A percentile compares a stretch with the other conserved stretches of the same genome.
phyloP scores from a whole-genome alignment of 2,113 vertebrate genomes.

The Ammodytes dubius region DNA sequence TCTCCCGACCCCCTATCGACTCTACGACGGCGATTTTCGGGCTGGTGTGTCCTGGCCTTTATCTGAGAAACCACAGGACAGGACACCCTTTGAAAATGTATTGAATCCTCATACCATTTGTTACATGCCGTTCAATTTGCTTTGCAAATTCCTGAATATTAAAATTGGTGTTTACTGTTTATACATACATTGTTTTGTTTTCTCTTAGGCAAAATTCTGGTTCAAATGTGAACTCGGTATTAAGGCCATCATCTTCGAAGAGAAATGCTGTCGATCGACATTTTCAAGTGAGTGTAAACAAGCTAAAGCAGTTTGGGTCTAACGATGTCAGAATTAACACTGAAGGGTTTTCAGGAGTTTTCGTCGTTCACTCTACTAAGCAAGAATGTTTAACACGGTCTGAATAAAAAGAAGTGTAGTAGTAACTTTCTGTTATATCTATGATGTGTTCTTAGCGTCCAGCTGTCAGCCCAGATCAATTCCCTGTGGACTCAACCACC shows the following conservation, averaged over 20 bases:
- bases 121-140: background rate
- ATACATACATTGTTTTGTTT: background rate
- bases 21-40: too few species aligned
- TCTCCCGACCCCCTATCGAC: too few species aligned
- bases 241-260: constrained; percentile 65
- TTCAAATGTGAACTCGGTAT: constrained; percentile 53
- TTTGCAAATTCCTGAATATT: background rate
- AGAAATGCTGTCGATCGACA: constrained; percentile 62
- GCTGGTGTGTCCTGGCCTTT: too few species aligned
- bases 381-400: background rate
- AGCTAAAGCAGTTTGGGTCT: background rate
- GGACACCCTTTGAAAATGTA: too few species aligned
- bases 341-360: background rate
- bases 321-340: background rate
- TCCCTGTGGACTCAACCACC: constrained; percentile 76
- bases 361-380: background rate
- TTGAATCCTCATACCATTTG: too few species aligned
- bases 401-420: background rate
- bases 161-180: background rate
- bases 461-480: constrained; percentile 71
- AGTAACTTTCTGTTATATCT: background rate
- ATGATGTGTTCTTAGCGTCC: constrained; percentile 56
- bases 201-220: constrained; percentile 75
- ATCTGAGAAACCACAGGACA: too few species aligned
- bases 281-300: constrained; percentile 65